Base-by-base conservation (phyloP, 2,888 invertebrate species). In the Nomada ferruginata region DNA sequence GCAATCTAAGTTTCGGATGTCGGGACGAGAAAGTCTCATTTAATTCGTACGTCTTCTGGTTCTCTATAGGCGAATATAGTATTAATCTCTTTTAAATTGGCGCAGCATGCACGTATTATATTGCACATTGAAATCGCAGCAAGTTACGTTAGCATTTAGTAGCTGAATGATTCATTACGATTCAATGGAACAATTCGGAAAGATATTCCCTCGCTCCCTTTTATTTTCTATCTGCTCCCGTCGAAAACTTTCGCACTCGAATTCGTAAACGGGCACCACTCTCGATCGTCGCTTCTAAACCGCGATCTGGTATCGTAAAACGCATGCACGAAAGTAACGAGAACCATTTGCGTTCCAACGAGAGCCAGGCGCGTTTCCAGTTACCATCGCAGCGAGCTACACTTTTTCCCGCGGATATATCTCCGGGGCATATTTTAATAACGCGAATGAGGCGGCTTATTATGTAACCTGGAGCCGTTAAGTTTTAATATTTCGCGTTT, bases 401-500 rank as follows among this genome's bases (percentile, higher is more conserved):
- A 60, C 42, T 42, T 44, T 29, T 13, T 47, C 60, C 7, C 66
- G 26, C 15, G 44, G 52, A 63, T 75, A 70, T 81, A 70, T 79
- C 63, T 42, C 9, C 42, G 11, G 65, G 55, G 65, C 61, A 74
- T 74, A 65, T 65, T 81, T 81, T 82, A 70, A 81, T 82, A 83
- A 74, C 66, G 63, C 65, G 11, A 66, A 74, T 66, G 69, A 83
- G 61, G 59, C 66, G 70, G 71, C 71, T 83, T 72, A 71, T 83
- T 83, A 75, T 70, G 57, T 70, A 73, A 65, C 61, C 53, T 20
- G 66, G 36, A 7, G 65, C 44, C 77, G 83, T 66, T 77, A 70
- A 83, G 52, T 83, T 83, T 83, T 78, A 78, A 78, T 78, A 77
- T 78, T 71, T 71, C 57, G 53, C 83, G 64, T 60, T 64, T 75